A percentile compares a stretch with the other conserved stretches of the same genome.
These are phyloP conservation scores for Sphenodon punctatus DNA, from an alignment of 2,797 vertebrate genomes.

Conservation along the genomic window DNA sequence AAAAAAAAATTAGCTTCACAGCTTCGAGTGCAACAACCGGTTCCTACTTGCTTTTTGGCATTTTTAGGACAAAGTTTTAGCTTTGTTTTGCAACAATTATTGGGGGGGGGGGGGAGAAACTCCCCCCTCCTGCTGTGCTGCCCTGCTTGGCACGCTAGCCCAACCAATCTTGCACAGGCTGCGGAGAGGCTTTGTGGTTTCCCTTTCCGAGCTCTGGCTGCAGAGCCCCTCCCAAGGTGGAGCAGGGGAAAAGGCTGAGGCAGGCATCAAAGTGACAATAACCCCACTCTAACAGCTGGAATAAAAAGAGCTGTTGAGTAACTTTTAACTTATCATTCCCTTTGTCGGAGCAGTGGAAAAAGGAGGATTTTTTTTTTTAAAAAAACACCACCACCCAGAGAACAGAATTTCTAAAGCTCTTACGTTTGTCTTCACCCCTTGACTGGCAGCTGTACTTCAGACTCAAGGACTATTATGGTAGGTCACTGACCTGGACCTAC, in stretches of 20 bases:
- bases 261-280: background rate
- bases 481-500: background rate
- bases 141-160: background rate
- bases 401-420: no score
- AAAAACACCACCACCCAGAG: no score
- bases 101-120: background rate
- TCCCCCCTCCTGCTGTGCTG: no score
- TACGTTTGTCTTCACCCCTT: background rate
- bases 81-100: rapidly evolving
- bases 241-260: background rate
- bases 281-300: background rate
- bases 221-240: background rate
- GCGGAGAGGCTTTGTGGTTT: rapidly evolving
- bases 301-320: background rate
- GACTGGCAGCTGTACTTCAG: background rate
- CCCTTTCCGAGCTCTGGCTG: background rate
- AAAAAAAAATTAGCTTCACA: no score
- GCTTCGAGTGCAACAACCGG: background rate
- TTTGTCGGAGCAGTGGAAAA: background rate
- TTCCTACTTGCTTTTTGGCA: background rate
- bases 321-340: background rate
- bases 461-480: background rate
- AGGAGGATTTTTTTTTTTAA: background rate
- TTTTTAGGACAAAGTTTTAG: background rate
- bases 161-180: rapidly evolving